phyloP scores from a whole-genome alignment of 2,888 invertebrate species.

The Melinaea menophilus region DNA sequence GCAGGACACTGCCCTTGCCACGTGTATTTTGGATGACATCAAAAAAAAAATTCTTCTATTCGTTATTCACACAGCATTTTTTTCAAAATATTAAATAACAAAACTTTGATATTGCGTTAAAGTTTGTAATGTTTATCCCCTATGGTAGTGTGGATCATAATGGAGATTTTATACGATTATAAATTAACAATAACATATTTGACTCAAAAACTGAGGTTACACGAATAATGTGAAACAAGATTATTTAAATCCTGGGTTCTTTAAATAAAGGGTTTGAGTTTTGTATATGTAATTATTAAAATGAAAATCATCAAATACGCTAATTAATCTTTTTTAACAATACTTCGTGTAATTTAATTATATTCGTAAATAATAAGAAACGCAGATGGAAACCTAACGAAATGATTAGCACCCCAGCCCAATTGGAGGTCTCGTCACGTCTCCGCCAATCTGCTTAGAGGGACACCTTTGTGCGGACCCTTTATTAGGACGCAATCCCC shows the following conservation, averaged over 20 bases:
- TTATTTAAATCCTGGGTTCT: too few relatives aligned
- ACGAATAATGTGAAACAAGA: too few relatives aligned
- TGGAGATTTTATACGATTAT: conserved; percentile 30
- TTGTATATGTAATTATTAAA: too few relatives aligned
- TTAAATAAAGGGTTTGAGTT: too few relatives aligned
- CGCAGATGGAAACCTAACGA: conserved; percentile 31
- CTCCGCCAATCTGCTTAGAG: conserved; percentile 67
- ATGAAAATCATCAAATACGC: too few relatives aligned
- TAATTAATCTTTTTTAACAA: not conserved
- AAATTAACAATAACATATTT: conserved; percentile 29
- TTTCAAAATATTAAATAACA: too few relatives aligned
- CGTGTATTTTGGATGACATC: conserved; percentile 9
- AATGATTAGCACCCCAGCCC: conserved; percentile 50
- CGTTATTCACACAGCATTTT: too few relatives aligned
- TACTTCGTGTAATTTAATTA: not conserved
- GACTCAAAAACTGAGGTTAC: too few relatives aligned
- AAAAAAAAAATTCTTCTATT: not conserved
- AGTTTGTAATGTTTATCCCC: conserved; percentile 23
- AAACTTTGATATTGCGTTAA: conserved; percentile 17
- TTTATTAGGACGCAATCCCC: conserved; percentile 61
- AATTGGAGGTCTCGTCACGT: conserved; percentile 64
- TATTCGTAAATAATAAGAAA: not conserved
- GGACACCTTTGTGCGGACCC: conserved; percentile 65
- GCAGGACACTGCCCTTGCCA: conserved; percentile 41
- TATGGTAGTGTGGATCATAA: conserved; percentile 26